A percentile compares a stretch with the other conserved stretches of the same genome.
These are phyloP conservation scores for Caenorhabditis afra DNA, from an alignment of 2,888 invertebrate genomes.

Conservation along the genomic window DNA sequence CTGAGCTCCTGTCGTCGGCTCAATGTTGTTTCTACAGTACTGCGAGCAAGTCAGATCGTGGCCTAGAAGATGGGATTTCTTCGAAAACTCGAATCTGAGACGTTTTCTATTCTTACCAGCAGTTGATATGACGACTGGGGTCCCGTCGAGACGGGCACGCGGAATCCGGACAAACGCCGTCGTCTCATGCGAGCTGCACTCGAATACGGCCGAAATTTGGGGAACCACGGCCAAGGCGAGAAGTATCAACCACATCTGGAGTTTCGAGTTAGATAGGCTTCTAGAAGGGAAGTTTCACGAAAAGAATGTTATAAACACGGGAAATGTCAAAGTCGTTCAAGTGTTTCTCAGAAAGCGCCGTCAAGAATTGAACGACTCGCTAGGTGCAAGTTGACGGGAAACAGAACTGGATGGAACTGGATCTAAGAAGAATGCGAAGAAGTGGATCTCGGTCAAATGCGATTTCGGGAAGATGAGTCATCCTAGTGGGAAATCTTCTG, in stretches of 20 bases:
- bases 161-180: constrained; percentile 79
- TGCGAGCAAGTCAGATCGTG: constrained; percentile 80
- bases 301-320: too few species aligned
- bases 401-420: constrained; percentile 12
- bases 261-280: too few species aligned
- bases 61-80: constrained; percentile 48
- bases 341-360: background rate
- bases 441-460: too few species aligned
- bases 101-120: constrained; percentile 73
- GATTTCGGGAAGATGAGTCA: too few species aligned
- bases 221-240: constrained; percentile 20
- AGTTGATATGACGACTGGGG: constrained; percentile 80
- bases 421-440: constrained; percentile 8
- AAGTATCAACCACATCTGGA: constrained; percentile 21
- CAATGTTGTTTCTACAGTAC: constrained; percentile 80
- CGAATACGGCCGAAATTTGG: constrained; percentile 61
- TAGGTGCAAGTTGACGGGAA: background rate
- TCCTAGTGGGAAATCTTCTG: too few species aligned
- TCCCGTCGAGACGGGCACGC: constrained; percentile 79
- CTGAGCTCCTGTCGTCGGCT: constrained; percentile 81
- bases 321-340: constrained; percentile 13
- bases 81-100: too few species aligned
- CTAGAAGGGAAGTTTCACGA: background rate
- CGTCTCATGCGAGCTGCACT: constrained; percentile 74
- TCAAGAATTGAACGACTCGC: background rate